Evolutionary conservation across 2,888 invertebrate genomes (phyloP).

Genomic region (Criorhina ranunculi): DNA sequence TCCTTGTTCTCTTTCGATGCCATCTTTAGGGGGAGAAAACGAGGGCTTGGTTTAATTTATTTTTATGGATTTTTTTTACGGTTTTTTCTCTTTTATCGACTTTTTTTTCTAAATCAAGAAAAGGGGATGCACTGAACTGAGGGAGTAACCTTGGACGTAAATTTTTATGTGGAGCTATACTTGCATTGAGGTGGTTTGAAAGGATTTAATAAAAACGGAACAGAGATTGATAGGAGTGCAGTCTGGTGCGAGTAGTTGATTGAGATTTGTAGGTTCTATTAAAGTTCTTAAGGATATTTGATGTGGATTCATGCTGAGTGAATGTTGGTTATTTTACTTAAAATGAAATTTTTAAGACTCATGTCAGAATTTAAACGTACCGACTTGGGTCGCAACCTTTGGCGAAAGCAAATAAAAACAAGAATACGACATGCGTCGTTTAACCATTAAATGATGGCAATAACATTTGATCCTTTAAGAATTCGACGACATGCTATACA

Average conservation of each 20-base stretch:
- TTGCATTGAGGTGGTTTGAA: neutral
- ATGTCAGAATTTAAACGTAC: too few species aligned
- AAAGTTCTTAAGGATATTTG: neutral
- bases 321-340: too few species aligned
- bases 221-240: neutral
- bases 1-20: neutral
- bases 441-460: too few species aligned
- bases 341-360: too few species aligned
- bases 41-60: slow-evolving; percentile 31
- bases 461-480: too few species aligned
- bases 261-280: neutral
- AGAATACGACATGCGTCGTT: too few species aligned
- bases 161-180: neutral
- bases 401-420: too few species aligned
- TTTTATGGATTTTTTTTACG: neutral
- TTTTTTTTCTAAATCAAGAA: slow-evolving; percentile 22
- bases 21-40: neutral
- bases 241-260: neutral
- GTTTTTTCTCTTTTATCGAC: neutral
- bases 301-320: neutral
- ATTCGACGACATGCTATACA: too few species aligned
- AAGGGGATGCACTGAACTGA: slow-evolving; percentile 42
- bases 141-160: slow-evolving; percentile 42
- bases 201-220: neutral
- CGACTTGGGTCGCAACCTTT: too few species aligned